A percentile compares a stretch with the other conserved stretches of the same genome.
phyloP scores from a whole-genome alignment of 2,888 invertebrate genomes.

The Augochlorella aurata region DNA sequence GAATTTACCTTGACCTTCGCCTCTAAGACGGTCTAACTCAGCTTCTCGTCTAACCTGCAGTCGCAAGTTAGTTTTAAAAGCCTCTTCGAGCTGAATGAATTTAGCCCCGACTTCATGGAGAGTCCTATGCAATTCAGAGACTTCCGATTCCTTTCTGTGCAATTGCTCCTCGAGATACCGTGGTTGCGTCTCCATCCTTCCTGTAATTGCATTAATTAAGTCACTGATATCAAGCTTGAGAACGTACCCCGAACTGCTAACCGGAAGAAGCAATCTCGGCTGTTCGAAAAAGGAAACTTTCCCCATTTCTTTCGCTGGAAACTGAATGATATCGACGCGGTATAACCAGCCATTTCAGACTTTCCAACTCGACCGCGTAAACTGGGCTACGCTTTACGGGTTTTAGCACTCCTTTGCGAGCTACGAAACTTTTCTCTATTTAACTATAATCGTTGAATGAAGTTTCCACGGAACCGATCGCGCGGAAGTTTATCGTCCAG shows the following conservation, averaged over 20 bases:
- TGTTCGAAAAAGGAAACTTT: slow-evolving; percentile 19
- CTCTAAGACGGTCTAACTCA: slow-evolving; percentile 64
- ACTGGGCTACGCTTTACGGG: background rate
- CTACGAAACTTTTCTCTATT: background rate
- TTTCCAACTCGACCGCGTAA: background rate
- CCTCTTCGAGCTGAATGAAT: slow-evolving; percentile 70
- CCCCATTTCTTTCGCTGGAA: background rate
- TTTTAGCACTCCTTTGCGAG: background rate
- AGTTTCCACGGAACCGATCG: background rate
- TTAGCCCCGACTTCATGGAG: slow-evolving; percentile 67
- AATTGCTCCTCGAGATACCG: slow-evolving; percentile 46
- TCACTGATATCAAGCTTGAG: slow-evolving; percentile 4
- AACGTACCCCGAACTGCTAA: background rate
- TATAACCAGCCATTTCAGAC: background rate
- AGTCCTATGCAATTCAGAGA: slow-evolving; percentile 64
- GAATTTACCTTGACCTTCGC: slow-evolving; percentile 63
- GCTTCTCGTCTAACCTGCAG: slow-evolving; percentile 64
- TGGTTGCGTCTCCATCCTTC: slow-evolving; percentile 45
- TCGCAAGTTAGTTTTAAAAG: slow-evolving; percentile 71
- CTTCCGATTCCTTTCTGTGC: slow-evolving; percentile 64
- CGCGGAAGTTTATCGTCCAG: background rate
- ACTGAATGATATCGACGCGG: slow-evolving; percentile 7
- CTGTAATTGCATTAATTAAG: slow-evolving; percentile 61
- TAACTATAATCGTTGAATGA: background rate
- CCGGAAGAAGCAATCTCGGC: background rate